Evolutionary conservation across 2,888 invertebrate genomes (phyloP), one percentile per base, ranked within the genome.

Genomic region (Calameuta pallipes): DNA sequence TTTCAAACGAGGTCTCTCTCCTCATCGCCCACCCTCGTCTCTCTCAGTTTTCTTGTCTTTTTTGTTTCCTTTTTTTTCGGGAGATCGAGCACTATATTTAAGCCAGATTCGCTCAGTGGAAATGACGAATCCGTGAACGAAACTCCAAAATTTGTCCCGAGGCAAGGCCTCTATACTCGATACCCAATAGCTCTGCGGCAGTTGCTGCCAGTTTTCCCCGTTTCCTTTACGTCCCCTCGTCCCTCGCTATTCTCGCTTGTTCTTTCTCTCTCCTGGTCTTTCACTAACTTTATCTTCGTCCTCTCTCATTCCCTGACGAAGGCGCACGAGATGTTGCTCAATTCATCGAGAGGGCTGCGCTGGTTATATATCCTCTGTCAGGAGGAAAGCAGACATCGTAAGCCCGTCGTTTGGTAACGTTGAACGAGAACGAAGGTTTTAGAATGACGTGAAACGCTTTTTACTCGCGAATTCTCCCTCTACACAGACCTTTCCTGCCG

Each of bases 321-420:
- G 37, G 11, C 74, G 73, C 74, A 68, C 69, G 33, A 73, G 74
- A 80, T 73, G 71, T 78, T 76, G 78, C 69, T 75, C 75, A 76
- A 73, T 78, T 77, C 33, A 13, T 69, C 11, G 70, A 56, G 70
- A 77, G 71, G 30, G 31, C 71, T 15, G 31, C 31, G 4, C 71
- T 31, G 71, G 71, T n/a, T 71, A 71, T 82, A 82, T 83, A 80
- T 82, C 79, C 76, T 77, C 80, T 82, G 83, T 78, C 81, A 80
- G 36, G 69, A 35, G 73, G 69, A 71, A 80, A 79, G 73, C 69
- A 69, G 76, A 77, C 79, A 79, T 76, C 77, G 80, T 82, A 82
- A 81, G 80, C 80, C 80, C 73, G 80, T 77, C 79, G 81, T 83
- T 82, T 78, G 82, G 77, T 79, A 80, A 79, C 76, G 76, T 75